Percentiles rank a stretch among this genome's conserved stretches.
Evolutionary conservation across 2,888 invertebrate species (phyloP).

Genomic region (Xylocampa areola): DNA sequence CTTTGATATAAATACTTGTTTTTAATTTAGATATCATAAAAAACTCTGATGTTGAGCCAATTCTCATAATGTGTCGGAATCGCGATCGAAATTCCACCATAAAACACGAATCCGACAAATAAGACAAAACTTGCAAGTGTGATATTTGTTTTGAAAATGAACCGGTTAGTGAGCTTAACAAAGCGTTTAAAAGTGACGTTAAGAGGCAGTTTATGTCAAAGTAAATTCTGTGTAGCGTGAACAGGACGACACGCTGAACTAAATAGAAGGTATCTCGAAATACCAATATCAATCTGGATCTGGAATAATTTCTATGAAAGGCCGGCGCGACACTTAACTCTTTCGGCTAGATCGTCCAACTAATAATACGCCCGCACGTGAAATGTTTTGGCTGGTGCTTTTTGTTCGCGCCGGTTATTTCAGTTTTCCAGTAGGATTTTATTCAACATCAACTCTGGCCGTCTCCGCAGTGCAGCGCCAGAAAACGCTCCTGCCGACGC

Average conservation of each 20-base stretch:
- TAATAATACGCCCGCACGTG: constrained; percentile 89
- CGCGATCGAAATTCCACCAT: constrained; percentile 55
- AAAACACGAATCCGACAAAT: constrained; percentile 48
- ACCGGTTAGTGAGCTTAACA: constrained; percentile 59
- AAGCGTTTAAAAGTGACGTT: constrained; percentile 68
- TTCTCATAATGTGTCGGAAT: constrained; percentile 65
- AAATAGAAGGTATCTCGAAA: constrained; percentile 64
- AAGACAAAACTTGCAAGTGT: constrained; percentile 46
- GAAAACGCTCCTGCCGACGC: constrained; percentile 56
- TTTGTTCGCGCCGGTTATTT: constrained; percentile 89
- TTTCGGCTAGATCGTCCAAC: constrained; percentile 89
- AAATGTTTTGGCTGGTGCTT: constrained; percentile 90
- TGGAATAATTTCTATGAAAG: constrained; percentile 77
- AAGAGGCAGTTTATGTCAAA: constrained; percentile 70
- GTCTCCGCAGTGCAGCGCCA: constrained; percentile 79
- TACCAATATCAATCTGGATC: constrained; percentile 71
- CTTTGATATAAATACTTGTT: constrained; percentile 61
- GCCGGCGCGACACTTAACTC: constrained; percentile 84
- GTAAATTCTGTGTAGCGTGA: constrained; percentile 64
- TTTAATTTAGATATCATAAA: constrained; percentile 72
- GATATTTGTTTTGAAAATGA: constrained; percentile 59
- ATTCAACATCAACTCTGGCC: constrained; percentile 86
- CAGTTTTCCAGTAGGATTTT: constrained; percentile 90
- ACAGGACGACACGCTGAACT: constrained; percentile 52
- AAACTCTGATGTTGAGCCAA: constrained; percentile 73